Percentiles rank a stretch among this genome's conserved stretches.
Evolutionary conservation across 2,797 vertebrate species (phyloP).

Genomic region (Cirrhinus mrigala): DNA sequence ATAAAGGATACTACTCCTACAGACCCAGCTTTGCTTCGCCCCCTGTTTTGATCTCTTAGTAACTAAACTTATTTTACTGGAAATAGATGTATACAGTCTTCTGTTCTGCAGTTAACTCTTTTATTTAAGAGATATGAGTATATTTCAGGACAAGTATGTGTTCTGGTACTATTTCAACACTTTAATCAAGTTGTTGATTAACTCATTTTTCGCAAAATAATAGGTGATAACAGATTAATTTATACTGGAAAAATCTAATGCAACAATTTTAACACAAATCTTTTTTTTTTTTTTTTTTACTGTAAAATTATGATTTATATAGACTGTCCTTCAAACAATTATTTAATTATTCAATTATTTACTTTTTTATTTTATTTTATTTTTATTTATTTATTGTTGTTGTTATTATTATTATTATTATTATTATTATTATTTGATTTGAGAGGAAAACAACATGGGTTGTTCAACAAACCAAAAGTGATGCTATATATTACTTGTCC

Average conservation of each 20-base stretch:
- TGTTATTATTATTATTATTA: background rate
- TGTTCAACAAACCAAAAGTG: background rate
- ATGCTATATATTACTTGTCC: background rate
- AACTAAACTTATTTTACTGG: conserved; percentile 8
- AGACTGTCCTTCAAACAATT: background rate
- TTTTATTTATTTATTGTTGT: too few species aligned
- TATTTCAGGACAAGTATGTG: background rate
- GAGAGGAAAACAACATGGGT: background rate
- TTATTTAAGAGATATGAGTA: background rate
- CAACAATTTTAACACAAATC: background rate
- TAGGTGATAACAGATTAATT: background rate
- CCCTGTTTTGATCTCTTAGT: background rate
- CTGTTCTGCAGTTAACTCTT: background rate
- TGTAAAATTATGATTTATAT: background rate
- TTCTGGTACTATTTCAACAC: background rate
- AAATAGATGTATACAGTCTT: background rate
- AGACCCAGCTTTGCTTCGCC: background rate
- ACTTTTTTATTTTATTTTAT: too few species aligned
- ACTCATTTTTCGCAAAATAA: background rate
- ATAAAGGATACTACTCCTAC: conserved; percentile 10
- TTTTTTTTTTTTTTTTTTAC: background rate
- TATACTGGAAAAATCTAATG: background rate
- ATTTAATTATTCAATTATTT: too few species aligned
- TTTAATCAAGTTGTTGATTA: background rate
- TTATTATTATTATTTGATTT: background rate